Evolutionary conservation across 2,888 invertebrate species (phyloP).

Genomic region (Hipparchia semele): DNA sequence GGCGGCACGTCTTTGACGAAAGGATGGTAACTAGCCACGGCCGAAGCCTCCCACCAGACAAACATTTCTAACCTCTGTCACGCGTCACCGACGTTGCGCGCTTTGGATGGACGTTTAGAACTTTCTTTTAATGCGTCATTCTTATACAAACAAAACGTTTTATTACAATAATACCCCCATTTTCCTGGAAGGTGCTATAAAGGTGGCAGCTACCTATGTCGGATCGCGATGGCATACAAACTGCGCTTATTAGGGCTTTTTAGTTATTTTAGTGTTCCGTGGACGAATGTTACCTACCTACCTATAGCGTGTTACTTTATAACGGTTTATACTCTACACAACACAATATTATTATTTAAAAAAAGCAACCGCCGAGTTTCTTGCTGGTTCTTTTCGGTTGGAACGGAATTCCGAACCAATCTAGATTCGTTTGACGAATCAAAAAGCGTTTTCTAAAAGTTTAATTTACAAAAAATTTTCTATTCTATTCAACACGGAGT

Average conservation of each 20-base stretch:
- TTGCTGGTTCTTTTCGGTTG: no score
- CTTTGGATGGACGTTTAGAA: not conserved
- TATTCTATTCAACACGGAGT: no score
- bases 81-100: not conserved
- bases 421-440: no score
- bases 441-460: no score
- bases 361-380: no score
- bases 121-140: conserved; percentile 17
- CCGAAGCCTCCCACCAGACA: no score
- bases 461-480: no score
- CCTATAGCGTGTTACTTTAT: not conserved
- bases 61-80: not conserved
- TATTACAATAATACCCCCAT: conserved; percentile 21
- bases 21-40: no score
- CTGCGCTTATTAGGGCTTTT: conserved; percentile 34
- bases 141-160: conserved; percentile 24
- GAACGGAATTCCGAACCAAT: no score
- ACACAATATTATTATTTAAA: no score
- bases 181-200: conserved; percentile 39
- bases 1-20: no score
- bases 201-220: not conserved
- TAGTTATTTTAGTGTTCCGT: conserved; percentile 21
- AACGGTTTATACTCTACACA: no score
- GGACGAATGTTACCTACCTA: not conserved
- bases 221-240: conserved; percentile 39